Percentiles rank a stretch among this genome's conserved stretches.
Evolutionary conservation across 92 coral and sea anemone species (phyloP).

Genomic region (Porites evermanni): DNA sequence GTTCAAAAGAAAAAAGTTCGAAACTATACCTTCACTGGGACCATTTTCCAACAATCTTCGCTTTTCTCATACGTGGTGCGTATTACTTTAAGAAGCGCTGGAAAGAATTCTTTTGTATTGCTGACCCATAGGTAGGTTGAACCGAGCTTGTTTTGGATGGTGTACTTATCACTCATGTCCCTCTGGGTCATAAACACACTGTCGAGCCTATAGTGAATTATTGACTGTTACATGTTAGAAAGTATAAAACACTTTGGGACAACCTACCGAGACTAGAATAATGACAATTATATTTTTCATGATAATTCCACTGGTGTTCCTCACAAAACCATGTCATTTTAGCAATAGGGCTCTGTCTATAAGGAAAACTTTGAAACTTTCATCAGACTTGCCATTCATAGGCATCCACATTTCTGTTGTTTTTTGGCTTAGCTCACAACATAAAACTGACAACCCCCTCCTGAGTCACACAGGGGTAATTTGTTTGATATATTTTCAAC

Average conservation of each 20-base stretch:
- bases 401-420: constrained; percentile 8
- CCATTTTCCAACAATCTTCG: no score
- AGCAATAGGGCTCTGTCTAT: no score
- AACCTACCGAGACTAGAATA: background rate
- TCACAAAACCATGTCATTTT: background rate
- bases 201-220: constrained; percentile 15
- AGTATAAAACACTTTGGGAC: background rate
- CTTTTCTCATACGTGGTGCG: no score
- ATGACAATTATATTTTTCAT: background rate
- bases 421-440: constrained; percentile 20
- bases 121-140: constrained; percentile 21
- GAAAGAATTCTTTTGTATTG: constrained; percentile 22
- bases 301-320: background rate
- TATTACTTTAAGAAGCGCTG: background rate
- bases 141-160: constrained; percentile 31
- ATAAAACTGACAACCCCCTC: constrained; percentile 1
- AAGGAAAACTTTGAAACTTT: background rate
- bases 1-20: no score
- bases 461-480: background rate
- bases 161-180: constrained; percentile 32
- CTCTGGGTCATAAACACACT: constrained; percentile 24
- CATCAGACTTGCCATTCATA: background rate
- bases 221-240: background rate
- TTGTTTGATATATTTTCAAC: no score
- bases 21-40: no score